Evolutionary conservation across 2,888 invertebrate species (phyloP).

Genomic region (Oscheius sp.): DNA sequence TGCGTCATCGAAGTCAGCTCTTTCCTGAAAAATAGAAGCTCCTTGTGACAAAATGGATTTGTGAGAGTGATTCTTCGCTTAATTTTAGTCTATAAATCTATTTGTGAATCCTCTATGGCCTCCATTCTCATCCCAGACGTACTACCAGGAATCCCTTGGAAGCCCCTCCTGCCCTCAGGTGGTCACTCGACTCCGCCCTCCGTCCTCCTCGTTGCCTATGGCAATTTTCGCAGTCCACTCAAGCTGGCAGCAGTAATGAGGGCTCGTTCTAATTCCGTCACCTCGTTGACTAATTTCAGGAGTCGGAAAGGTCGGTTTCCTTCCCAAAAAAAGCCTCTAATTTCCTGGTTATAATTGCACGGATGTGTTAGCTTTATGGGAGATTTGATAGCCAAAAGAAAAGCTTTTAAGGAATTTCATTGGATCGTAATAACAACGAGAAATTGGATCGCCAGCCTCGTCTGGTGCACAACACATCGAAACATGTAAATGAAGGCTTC

Average conservation of each 20-base stretch:
- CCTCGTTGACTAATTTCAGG: slow-evolving; percentile 30
- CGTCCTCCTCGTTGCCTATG: slow-evolving; percentile 10
- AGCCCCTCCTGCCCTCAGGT: neutral
- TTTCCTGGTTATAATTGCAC: too few species aligned
- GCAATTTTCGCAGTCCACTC: slow-evolving; percentile 19
- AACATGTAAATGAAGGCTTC: slow-evolving; percentile 58
- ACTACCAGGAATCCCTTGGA: neutral
- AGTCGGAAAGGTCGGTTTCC: slow-evolving; percentile 6
- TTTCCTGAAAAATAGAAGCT: too few species aligned
- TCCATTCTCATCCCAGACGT: too few species aligned
- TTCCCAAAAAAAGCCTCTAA: too few species aligned
- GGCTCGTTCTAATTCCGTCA: slow-evolving; percentile 45
- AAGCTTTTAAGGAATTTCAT: slow-evolving; percentile 43
- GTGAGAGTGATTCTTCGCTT: too few species aligned
- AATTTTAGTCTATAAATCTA: too few species aligned
- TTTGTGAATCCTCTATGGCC: too few species aligned
- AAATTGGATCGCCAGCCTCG: slow-evolving; percentile 45
- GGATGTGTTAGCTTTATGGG: too few species aligned
- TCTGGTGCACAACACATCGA: slow-evolving; percentile 56
- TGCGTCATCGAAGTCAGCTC: too few species aligned
- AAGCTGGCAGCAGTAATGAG: slow-evolving; percentile 29
- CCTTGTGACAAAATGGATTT: too few species aligned
- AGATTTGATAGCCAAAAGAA: too few species aligned
- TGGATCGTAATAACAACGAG: slow-evolving; percentile 46
- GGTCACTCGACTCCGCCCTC: slow-evolving; percentile 23